phyloP scores from a whole-genome alignment of 2,797 vertebrate genomes.

The Chelidonichthys spinosus region DNA sequence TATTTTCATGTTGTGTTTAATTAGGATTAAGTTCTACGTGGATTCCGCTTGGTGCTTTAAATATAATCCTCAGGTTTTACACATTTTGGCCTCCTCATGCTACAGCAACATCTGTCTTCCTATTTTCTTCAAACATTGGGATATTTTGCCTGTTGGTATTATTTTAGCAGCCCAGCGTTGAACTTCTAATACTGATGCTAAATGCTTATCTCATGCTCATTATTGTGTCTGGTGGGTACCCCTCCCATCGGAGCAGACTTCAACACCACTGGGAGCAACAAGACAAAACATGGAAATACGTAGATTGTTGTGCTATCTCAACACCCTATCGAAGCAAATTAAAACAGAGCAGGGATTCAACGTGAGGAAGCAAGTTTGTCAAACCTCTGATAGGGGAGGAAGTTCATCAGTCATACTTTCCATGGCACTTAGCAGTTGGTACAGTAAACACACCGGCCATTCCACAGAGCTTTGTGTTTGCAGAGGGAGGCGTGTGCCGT shows the following conservation, averaged over 20 bases:
- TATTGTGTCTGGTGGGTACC: neutral
- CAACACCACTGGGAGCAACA: slow-evolving; percentile 14
- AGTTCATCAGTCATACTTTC: slow-evolving; percentile 70
- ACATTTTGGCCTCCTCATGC: neutral
- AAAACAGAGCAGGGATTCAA: slow-evolving; percentile 36
- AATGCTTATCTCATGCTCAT: slow-evolving; percentile 10
- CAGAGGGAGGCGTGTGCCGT: slow-evolving; percentile 62
- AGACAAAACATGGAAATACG: slow-evolving; percentile 37
- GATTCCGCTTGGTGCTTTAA: slow-evolving; percentile 5
- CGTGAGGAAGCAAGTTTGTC: slow-evolving; percentile 61
- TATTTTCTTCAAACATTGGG: neutral
- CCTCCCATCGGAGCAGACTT: slow-evolving; percentile 10
- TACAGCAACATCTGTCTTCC: neutral
- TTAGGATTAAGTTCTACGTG: neutral
- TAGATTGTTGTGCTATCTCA: slow-evolving; percentile 25
- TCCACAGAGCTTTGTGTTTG: slow-evolving; percentile 61
- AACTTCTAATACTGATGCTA: neutral
- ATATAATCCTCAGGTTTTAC: neutral
- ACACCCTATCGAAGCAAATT: slow-evolving; percentile 31
- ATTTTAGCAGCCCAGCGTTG: neutral
- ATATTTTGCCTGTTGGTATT: slow-evolving; percentile 13
- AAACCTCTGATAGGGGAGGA: slow-evolving; percentile 65
- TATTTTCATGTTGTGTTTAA: neutral
- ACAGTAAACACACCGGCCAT: slow-evolving; percentile 55
- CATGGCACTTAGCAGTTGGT: slow-evolving; percentile 53